These are phyloP conservation scores for Drosophila birchii DNA, from an alignment of 2,888 invertebrate genomes.

Conservation along the genomic window DNA sequence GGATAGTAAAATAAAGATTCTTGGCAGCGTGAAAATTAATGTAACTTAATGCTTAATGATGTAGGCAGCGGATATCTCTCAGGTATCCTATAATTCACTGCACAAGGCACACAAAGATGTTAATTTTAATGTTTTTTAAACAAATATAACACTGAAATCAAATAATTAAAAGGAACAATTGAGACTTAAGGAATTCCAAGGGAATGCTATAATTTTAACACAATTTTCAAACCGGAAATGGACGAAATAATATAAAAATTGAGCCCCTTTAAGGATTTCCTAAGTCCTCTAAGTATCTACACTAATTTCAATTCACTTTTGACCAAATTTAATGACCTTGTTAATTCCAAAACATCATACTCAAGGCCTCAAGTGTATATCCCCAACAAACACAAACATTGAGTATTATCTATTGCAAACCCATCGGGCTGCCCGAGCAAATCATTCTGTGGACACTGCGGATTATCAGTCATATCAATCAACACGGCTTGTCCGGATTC, in stretches of 20 bases:
- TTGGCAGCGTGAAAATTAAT: neutral
- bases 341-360: neutral
- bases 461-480: slow-evolving; percentile 6
- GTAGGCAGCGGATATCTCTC: neutral
- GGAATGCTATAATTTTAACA: neutral
- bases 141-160: neutral
- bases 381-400: neutral
- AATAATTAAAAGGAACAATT: too few species aligned
- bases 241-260: neutral
- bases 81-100: neutral
- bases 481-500: slow-evolving; percentile 7
- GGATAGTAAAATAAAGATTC: neutral
- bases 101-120: neutral
- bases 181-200: too few species aligned
- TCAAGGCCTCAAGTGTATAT: neutral
- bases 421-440: neutral
- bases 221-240: neutral
- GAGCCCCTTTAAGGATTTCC: neutral
- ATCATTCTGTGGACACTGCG: neutral
- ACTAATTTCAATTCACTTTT: neutral
- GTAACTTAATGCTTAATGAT: neutral
- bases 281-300: accelerated
- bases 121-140: neutral
- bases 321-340: neutral
- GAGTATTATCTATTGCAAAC: neutral